A percentile compares a stretch with the other conserved stretches of the same genome.
Conservation (phyloP, 2,113 vertebrate species). For the Psettodes erumei region DNA sequence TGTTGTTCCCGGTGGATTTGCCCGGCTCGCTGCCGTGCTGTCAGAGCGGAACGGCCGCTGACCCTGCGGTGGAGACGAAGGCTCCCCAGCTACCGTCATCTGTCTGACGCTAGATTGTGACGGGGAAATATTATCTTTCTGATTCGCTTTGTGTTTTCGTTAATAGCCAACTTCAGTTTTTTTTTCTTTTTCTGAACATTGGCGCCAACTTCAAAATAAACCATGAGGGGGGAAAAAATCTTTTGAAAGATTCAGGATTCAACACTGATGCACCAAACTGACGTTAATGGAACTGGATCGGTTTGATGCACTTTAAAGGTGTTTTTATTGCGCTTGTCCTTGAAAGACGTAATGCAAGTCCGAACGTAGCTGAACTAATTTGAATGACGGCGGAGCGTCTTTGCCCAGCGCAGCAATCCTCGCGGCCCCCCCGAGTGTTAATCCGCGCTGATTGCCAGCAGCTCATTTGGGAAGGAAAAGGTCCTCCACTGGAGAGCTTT, state of each 20-base stretch:
- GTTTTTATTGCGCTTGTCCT: slow-evolving; percentile 23
- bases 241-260: too few species aligned
- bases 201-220: too few species aligned
- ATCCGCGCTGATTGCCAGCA: slow-evolving; percentile 64
- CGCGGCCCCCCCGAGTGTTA: slow-evolving; percentile 57
- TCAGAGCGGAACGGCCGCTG: slow-evolving; percentile 40
- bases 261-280: not conserved
- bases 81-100: too few species aligned
- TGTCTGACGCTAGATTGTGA: too few species aligned
- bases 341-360: slow-evolving; percentile 31
- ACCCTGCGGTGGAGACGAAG: slow-evolving; percentile 18
- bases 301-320: not conserved
- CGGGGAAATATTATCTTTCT: too few species aligned
- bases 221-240: too few species aligned
- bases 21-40: slow-evolving; percentile 44
- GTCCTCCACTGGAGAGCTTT: slow-evolving; percentile 68
- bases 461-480: slow-evolving; percentile 77
- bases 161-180: too few species aligned
- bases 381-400: slow-evolving; percentile 52
- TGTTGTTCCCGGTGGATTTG: slow-evolving; percentile 20
- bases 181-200: too few species aligned
- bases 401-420: slow-evolving; percentile 24
- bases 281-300: not conserved
- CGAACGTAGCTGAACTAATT: slow-evolving; percentile 53
- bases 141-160: too few species aligned